Evolutionary conservation across 2,888 invertebrate genomes (phyloP).

Genomic region (Acrobasis suavella): DNA sequence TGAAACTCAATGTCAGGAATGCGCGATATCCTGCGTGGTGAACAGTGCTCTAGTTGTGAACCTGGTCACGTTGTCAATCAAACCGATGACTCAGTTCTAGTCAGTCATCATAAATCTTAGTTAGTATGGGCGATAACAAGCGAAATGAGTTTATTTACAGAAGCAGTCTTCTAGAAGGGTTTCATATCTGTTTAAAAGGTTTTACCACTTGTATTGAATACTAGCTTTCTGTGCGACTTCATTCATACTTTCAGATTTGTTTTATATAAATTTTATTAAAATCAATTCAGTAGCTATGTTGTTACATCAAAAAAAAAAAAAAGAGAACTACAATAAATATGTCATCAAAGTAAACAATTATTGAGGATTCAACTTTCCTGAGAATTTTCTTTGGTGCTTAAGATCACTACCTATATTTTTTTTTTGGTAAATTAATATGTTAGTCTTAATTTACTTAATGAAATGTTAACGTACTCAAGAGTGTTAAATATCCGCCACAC

Average conservation of each 20-base stretch:
- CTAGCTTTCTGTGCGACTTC: too few species aligned
- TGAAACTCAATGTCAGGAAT: background rate
- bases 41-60: background rate
- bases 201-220: too few species aligned
- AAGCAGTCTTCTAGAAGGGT: background rate
- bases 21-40: background rate
- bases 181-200: too few species aligned
- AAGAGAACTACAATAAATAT: too few species aligned
- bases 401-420: too few species aligned
- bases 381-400: too few species aligned
- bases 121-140: background rate
- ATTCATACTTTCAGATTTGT: too few species aligned
- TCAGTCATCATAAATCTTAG: constrained; percentile 4
- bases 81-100: constrained; percentile 1
- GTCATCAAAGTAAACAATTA: too few species aligned
- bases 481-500: constrained; percentile 1
- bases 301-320: too few species aligned
- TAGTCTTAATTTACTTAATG: background rate
- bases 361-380: too few species aligned
- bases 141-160: constrained; percentile 1
- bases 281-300: too few species aligned
- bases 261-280: too few species aligned
- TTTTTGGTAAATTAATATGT: background rate
- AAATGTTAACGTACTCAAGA: background rate
- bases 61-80: constrained; percentile 11